These are phyloP conservation scores for Sphyrna mokarran DNA, from an alignment of 2,113 vertebrate species.

Conservation along the genomic window DNA sequence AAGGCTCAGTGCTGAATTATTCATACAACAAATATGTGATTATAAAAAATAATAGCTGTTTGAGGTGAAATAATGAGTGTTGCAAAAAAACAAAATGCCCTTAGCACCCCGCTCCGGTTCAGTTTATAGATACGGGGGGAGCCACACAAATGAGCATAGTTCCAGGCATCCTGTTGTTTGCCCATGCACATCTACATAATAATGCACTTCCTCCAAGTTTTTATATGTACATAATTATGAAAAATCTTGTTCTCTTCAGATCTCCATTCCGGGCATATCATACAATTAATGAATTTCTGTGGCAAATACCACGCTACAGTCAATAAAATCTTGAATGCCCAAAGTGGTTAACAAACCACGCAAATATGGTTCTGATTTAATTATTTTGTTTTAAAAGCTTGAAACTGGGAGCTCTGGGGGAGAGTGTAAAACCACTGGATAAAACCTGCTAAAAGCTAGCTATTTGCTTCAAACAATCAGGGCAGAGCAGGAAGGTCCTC, in stretches of 20 bases:
- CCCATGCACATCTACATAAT: not conserved
- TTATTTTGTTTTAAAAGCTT: slow-evolving; percentile 41
- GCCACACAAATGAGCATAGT: not conserved
- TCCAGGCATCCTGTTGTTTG: not conserved
- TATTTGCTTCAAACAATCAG: slow-evolving; percentile 26
- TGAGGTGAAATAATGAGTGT: not conserved
- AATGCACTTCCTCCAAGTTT: not conserved
- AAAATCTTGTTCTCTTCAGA: slow-evolving; percentile 30
- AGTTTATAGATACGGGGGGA: not conserved
- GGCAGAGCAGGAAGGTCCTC: not conserved
- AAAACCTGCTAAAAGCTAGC: slow-evolving; percentile 38
- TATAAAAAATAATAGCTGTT: not conserved
- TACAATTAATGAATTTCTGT: slow-evolving; percentile 38
- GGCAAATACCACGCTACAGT: slow-evolving; percentile 40
- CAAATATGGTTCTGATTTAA: slow-evolving; percentile 38
- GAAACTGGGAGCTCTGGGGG: slow-evolving; percentile 36
- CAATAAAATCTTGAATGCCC: slow-evolving; percentile 38
- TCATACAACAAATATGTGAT: not conserved
- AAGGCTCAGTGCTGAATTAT: not conserved
- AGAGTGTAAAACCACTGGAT: slow-evolving; percentile 38
- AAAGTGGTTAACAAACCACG: slow-evolving; percentile 35
- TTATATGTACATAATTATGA: slow-evolving; percentile 39
- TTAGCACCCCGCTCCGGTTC: not conserved
- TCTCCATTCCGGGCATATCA: slow-evolving; percentile 39
- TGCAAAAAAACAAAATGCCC: not conserved